Conservation (phyloP, 2,888 invertebrate genomes). For the Pristionchus mayeri region DNA sequence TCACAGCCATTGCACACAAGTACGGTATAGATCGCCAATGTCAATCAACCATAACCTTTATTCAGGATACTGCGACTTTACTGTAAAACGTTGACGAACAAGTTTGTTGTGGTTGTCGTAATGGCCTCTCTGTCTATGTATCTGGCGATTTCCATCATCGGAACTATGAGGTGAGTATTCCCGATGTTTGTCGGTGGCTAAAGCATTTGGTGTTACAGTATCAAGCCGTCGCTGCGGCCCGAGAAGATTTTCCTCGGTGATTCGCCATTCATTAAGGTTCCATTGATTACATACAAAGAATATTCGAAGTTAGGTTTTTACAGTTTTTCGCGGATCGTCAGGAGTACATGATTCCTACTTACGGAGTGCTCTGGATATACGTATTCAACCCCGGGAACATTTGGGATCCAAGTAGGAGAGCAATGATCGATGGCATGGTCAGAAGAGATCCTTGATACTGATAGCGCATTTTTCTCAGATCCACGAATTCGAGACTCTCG, state of each 20-base stretch:
- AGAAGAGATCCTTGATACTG: too few relatives aligned
- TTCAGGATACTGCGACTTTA: slow-evolving; percentile 57
- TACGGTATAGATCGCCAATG: background rate
- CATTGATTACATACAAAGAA: too few relatives aligned
- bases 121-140: slow-evolving; percentile 68
- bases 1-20: slow-evolving; percentile 21
- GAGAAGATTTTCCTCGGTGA: slow-evolving; percentile 69
- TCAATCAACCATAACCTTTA: too few relatives aligned
- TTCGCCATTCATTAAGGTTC: slow-evolving; percentile 69
- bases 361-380: slow-evolving; percentile 70
- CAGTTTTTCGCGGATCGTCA: slow-evolving; percentile 70
- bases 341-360: slow-evolving; percentile 71
- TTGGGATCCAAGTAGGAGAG: slow-evolving; percentile 52
- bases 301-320: background rate
- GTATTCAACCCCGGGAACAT: slow-evolving; percentile 73
- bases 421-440: background rate
- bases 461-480: slow-evolving; percentile 50
- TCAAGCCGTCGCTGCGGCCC: slow-evolving; percentile 70
- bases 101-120: slow-evolving; percentile 61
- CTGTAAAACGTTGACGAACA: slow-evolving; percentile 66
- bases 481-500: slow-evolving; percentile 67
- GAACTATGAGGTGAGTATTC: slow-evolving; percentile 50
- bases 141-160: slow-evolving; percentile 59
- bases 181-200: too few relatives aligned
- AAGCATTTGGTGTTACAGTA: slow-evolving; percentile 54